Evolutionary conservation across 2,113 vertebrate genomes (phyloP).

Genomic region (Dunckerocampus dactyliophorus): DNA sequence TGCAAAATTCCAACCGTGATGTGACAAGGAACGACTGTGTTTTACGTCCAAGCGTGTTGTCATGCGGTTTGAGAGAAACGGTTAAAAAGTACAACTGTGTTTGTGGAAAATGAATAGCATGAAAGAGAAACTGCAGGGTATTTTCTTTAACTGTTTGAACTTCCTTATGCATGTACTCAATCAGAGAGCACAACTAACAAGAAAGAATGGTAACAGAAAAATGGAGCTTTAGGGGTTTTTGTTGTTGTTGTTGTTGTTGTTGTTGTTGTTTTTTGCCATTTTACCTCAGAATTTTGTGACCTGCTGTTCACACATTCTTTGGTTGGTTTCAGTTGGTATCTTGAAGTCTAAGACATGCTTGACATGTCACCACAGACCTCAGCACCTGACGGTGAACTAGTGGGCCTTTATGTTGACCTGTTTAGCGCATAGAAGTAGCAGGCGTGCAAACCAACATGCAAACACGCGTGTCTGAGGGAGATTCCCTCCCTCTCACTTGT

Average conservation of each 20-base stretch:
- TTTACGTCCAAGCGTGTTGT: no score
- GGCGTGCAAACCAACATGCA: conserved; percentile 10
- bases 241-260: no score
- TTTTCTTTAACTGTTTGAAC: neutral
- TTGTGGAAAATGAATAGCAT: no score
- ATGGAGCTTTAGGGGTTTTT: no score
- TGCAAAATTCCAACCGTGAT: no score
- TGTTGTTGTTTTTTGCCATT: neutral
- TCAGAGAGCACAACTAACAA: no score
- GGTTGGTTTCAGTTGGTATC: conserved; percentile 35
- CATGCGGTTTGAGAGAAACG: no score
- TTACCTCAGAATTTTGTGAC: neutral
- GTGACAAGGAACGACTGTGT: no score
- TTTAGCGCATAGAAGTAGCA: conserved; percentile 22
- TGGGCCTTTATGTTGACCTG: conserved; percentile 34
- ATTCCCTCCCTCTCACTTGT: conserved; percentile 37
- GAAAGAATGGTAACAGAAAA: no score
- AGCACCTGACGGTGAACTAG: conserved; percentile 27
- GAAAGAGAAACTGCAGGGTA: neutral
- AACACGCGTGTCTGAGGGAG: conserved; percentile 20
- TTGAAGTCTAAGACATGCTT: conserved; percentile 14
- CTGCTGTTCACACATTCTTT: conserved; percentile 16
- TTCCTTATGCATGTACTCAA: no score
- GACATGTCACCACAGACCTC: conserved; percentile 47
- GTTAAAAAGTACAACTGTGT: no score